Base-by-base conservation (phyloP, 2,113 vertebrate species). In the Tor tambroides region DNA sequence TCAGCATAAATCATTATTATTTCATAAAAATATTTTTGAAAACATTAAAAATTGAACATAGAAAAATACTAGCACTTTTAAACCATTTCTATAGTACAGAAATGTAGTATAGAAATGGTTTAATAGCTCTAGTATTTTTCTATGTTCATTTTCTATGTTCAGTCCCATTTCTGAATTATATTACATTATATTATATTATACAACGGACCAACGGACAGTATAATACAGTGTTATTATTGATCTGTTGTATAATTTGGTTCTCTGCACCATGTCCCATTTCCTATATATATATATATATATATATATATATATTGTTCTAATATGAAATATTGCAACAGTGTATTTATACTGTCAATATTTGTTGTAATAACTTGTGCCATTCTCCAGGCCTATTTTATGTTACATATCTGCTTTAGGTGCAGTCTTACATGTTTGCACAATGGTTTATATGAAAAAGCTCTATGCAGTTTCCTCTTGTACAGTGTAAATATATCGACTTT, bases 361-460 rank as follows among this genome's bases (percentile, higher is more conserved):
- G 21, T 38, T 28, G 72, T 72, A 83, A 49, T 63, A 80, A 84
- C 77, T 81, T 56, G n/a, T 32, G 32, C 74, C 12, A 77, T 67
- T 54, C 63, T 30, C 23, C 69, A 61, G 51, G 15, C 49, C 11
- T 59, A 2, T 46, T 80, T 69, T 80, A 63, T 56, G 56, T 80
- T 80, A 41, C 51, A 86, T 32, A 12, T 38, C 9, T 51, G 43
- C n/a, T 38, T 61, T 71, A n/a, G 21, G 28, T 26, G 21, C 15
- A 17, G 56, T 77, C 56, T 65, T 72, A 26, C 59, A 79, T 65
- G 41, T 32, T 85, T 82, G 82, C 77, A 89, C 28, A 76, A 15
- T 38, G 87, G 61, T 83, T 84, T 77, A 59, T 83, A 15, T 49
- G 61, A 84, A 84, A 43, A 35, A 80, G 17, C 79, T 65, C 7